Base-by-base conservation (phyloP, 2,888 invertebrate genomes). In the Bedellia somnulentella region DNA sequence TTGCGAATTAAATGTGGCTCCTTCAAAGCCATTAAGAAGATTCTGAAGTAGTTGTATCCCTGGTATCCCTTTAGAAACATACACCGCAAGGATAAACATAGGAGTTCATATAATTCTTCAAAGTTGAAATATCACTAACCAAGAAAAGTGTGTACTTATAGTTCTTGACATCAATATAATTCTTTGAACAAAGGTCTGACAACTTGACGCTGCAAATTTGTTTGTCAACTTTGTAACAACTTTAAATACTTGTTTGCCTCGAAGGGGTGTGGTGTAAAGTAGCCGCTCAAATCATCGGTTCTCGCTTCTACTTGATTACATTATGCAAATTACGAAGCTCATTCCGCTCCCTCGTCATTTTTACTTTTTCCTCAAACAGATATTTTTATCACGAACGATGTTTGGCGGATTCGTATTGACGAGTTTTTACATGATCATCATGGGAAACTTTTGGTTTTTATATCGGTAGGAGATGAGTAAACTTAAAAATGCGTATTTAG, bases 291-390 rank as follows among this genome's bases (percentile, higher is more conserved):
- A 57, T 64, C 64, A 66, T 67, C 53, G 60, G 58, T 47, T 56
- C 51, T 41, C 58, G 48, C 47, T 50, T 45, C 44, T 43, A 45
- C 47, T 52, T 67, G 66, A 67, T 66, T 63, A 63, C 63, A 63
- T 66, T 67, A 67, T 67, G 67, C 51, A 64, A 66, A 67, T 66
- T 47, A 44, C 42, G 36, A 40, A 36, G 42, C 45, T 45, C 46
- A 23, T 27, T 54, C 48, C 47, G 44, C 48, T 43, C 44, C 43
- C 49, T 49, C 55, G 57, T 56, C 58, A 13, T 17, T 23, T 23
- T 29, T 29, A 14, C 29, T 30, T 29, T 30, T 30, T 30, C 29
- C 24, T 30, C 24, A 30, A 24, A 24, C 29, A 15, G 23, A 24
- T 23, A 12, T 9, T 23, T 24, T 29, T 23, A 13, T 17, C 6